These are phyloP conservation scores for Indicator maculatus DNA, from an alignment of 2,113 vertebrate species.

Conservation along the genomic window DNA sequence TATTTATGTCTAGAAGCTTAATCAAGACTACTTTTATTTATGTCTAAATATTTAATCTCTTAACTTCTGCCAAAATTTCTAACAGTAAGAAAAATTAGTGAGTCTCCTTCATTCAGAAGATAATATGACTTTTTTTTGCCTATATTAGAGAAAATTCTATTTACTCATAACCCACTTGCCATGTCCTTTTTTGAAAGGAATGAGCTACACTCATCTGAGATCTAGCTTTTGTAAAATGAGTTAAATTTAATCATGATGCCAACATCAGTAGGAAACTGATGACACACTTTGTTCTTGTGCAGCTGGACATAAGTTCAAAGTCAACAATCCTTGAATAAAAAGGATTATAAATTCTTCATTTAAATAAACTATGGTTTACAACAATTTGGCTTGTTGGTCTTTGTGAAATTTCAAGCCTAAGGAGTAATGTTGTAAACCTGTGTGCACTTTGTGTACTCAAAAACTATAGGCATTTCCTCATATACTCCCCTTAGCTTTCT, in stretches of 20 bases:
- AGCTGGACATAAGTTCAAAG: neutral
- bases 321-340: neutral
- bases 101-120: neutral
- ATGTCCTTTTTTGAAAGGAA: neutral
- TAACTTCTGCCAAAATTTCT: too few relatives aligned
- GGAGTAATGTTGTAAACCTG: neutral
- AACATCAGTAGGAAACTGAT: neutral
- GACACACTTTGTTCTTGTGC: neutral
- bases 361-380: neutral
- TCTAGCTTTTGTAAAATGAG: neutral
- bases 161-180: neutral
- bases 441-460: rapidly evolving
- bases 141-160: neutral
- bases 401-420: neutral
- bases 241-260: neutral
- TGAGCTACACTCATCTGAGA: neutral
- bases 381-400: neutral
- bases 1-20: too few relatives aligned
- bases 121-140: neutral
- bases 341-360: neutral
- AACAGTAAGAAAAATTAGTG: too few relatives aligned
- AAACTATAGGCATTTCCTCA: neutral
- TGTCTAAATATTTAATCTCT: too few relatives aligned
- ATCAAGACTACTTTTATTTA: too few relatives aligned
- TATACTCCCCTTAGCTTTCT: neutral